Evolutionary conservation across 2,113 vertebrate species (phyloP).

Genomic region (Hyaena hyaena): DNA sequence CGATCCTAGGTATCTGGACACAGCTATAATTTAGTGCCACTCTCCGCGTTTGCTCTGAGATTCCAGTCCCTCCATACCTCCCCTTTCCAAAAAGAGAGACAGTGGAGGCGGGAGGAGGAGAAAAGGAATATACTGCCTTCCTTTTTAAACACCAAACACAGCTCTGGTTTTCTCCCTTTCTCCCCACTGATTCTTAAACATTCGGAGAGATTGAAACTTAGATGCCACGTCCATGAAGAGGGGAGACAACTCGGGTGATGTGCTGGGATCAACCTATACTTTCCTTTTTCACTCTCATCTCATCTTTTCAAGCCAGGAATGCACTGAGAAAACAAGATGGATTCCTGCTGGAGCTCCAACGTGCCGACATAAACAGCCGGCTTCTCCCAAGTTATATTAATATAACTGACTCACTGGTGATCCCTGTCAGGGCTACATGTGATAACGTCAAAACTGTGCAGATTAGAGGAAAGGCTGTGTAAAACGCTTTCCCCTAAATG

Average conservation of each 20-base stretch:
- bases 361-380: not conserved
- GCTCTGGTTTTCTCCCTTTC: not conserved
- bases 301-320: not conserved
- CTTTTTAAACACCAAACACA: not conserved
- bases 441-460: conserved; percentile 1
- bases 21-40: not conserved
- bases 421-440: not conserved
- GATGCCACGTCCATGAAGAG: not conserved
- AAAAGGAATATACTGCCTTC: not conserved
- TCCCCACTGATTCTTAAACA: not conserved
- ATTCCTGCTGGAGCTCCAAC: not conserved
- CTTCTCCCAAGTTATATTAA: not conserved
- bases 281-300: not conserved
- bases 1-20: not conserved
- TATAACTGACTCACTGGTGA: not conserved
- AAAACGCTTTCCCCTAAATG: conserved; percentile 22
- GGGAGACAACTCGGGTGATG: not conserved
- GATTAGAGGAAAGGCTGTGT: not conserved
- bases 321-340: not conserved
- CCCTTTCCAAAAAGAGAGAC: conserved; percentile 4
- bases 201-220: not conserved
- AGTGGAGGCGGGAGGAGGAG: not conserved
- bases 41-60: not conserved
- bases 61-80: not conserved
- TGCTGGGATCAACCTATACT: not conserved